Conservation (phyloP, 2,888 invertebrate species). For the Eristalis pertinax region DNA sequence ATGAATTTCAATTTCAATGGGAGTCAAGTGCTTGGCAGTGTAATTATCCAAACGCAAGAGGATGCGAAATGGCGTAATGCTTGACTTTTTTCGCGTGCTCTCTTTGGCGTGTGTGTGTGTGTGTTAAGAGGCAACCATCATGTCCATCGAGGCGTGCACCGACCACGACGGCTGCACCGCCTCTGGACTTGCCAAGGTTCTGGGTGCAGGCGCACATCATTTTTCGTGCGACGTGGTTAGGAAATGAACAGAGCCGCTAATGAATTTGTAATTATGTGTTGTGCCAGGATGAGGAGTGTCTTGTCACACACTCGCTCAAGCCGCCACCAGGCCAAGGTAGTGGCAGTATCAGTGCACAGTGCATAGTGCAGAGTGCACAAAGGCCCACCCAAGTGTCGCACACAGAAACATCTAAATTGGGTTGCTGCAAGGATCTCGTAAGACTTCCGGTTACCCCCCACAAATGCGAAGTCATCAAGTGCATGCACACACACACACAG, state of each 20-base stretch:
- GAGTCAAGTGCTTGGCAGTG: conserved; percentile 33
- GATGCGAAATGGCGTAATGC: not conserved
- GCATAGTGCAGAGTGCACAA: not conserved
- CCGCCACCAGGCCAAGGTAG: not conserved
- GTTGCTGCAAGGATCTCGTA: conserved; percentile 55
- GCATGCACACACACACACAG: conserved; percentile 8
- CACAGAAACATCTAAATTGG: conserved; percentile 55
- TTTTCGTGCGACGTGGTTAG: conserved; percentile 34
- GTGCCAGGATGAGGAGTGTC: not conserved
- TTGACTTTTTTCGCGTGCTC: not conserved
- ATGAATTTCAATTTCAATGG: conserved; percentile 16
- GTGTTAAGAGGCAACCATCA: too few relatives aligned
- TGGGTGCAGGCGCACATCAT: conserved; percentile 8
- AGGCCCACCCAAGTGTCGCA: conserved; percentile 6
- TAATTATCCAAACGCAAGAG: conserved; percentile 18
- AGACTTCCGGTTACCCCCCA: conserved; percentile 31
- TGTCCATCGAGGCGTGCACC: too few relatives aligned
- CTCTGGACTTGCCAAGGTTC: conserved; percentile 1
- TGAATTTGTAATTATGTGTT: conserved; percentile 60
- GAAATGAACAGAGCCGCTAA: conserved; percentile 55
- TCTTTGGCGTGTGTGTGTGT: not conserved
- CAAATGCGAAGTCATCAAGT: too few relatives aligned
- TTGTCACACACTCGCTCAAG: not conserved
- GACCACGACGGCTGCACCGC: too few relatives aligned
- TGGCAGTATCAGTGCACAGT: not conserved